These are phyloP conservation scores for Calephelis perditalis DNA, from an alignment of 2,888 invertebrate genomes.

Conservation along the genomic window DNA sequence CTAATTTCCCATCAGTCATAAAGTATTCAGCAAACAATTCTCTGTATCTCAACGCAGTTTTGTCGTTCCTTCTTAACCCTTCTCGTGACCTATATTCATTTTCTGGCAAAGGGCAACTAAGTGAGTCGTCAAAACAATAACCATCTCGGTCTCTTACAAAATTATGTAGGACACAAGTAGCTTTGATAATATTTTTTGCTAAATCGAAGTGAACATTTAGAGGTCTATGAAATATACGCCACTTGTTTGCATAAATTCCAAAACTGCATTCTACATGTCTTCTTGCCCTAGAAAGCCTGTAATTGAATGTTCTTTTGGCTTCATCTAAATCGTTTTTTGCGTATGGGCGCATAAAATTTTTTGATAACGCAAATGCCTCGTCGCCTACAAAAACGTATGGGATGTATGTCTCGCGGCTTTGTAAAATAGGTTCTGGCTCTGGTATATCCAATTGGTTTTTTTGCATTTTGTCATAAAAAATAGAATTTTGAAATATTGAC, in stretches of 20 bases:
- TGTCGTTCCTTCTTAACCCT: no score
- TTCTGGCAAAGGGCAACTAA: conserved; percentile 25
- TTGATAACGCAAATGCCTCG: conserved; percentile 26
- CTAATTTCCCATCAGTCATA: no score
- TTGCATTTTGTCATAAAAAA: conserved; percentile 29
- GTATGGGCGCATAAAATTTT: conserved; percentile 31
- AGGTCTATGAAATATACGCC: conserved; percentile 21
- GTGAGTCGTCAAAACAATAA: conserved; percentile 31
- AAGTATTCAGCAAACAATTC: no score
- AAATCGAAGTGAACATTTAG: conserved; percentile 28
- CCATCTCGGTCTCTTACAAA: conserved; percentile 28
- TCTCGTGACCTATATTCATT: no score
- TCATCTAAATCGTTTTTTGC: conserved; percentile 18
- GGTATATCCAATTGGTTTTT: conserved; percentile 25
- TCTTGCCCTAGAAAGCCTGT: conserved; percentile 26
- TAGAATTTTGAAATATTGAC: conserved; percentile 32
- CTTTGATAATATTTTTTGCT: conserved; percentile 29
- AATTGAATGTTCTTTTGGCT: conserved; percentile 24
- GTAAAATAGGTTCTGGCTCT: conserved; percentile 24
- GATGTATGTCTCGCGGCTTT: conserved; percentile 21
- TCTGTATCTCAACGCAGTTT: no score
- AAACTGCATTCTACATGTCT: conserved; percentile 25
- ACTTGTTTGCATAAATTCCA: no score
- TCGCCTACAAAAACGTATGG: conserved; percentile 25
- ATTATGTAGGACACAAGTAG: conserved; percentile 22